Evolutionary conservation across 2,888 invertebrate genomes (phyloP).

Genomic region (Limenitis camilla): DNA sequence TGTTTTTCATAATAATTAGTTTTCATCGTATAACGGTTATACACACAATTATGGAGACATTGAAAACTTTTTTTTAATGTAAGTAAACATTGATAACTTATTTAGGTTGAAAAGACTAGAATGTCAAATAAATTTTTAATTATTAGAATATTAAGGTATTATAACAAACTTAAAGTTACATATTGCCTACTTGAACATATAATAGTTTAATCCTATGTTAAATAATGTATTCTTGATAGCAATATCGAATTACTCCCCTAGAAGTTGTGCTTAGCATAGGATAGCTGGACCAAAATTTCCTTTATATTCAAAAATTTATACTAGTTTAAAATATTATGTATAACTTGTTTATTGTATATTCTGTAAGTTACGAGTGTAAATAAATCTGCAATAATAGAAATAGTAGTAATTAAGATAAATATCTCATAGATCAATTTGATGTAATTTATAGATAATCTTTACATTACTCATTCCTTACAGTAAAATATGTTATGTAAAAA

Average conservation of each 20-base stretch:
- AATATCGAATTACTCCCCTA: conserved; percentile 58
- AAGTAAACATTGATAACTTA: too few relatives aligned
- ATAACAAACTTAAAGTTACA: conserved; percentile 3
- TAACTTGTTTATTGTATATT: conserved; percentile 56
- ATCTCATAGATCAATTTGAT: conserved; percentile 52
- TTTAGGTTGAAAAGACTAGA: neutral
- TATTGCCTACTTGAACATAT: conserved; percentile 15
- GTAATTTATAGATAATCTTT: conserved; percentile 63
- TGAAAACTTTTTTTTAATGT: too few relatives aligned
- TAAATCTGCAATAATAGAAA: conserved; percentile 68
- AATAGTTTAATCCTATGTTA: conserved; percentile 42
- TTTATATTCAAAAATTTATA: conserved; percentile 59
- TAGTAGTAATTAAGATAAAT: conserved; percentile 42
- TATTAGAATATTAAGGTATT: conserved; percentile 13
- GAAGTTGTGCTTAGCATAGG: conserved; percentile 67
- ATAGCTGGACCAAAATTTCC: conserved; percentile 74
- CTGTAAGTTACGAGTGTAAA: conserved; percentile 58
- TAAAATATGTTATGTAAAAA: conserved; percentile 57
- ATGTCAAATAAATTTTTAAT: neutral
- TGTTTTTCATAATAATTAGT: too few relatives aligned
- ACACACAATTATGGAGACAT: too few relatives aligned
- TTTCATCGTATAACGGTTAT: too few relatives aligned
- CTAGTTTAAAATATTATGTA: conserved; percentile 42
- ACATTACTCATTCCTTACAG: conserved; percentile 41
- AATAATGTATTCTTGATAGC: conserved; percentile 46